A percentile compares a stretch with the other conserved stretches of the same genome.
Conservation (phyloP, 92 coral and sea anemone genomes). For the Zoanthus solanderi region DNA sequence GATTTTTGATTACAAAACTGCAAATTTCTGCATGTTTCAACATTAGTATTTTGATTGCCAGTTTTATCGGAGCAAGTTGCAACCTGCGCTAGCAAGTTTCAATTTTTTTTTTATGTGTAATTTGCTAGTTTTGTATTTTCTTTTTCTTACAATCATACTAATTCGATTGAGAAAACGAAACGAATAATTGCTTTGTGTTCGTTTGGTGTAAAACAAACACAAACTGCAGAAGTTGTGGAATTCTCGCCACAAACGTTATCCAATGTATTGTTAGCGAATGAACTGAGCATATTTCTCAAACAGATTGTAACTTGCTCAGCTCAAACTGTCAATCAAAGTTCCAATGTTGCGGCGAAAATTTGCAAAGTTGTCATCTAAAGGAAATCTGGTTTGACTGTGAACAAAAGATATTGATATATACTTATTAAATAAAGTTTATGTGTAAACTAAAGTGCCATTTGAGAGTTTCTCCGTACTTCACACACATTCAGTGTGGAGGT, state of each 20-base stretch:
- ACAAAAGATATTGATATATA: no score
- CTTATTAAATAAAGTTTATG: no score
- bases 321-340: not conserved
- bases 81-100: no score
- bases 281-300: not conserved
- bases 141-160: not conserved
- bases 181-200: not conserved
- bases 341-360: not conserved
- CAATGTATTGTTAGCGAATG: not conserved
- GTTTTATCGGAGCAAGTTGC: no score
- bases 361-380: not conserved
- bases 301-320: not conserved
- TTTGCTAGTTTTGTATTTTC: no score
- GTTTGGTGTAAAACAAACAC: no score
- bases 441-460: no score
- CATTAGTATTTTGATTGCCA: no score
- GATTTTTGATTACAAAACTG: not conserved
- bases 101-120: no score
- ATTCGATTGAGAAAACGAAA: not conserved
- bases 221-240: not conserved
- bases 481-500: no score
- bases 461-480: no score
- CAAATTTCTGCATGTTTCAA: no score
- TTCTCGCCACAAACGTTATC: not conserved
- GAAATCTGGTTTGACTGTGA: not conserved